These are phyloP conservation scores for Fabriciana adippe DNA, from an alignment of 2,888 invertebrate species.

Conservation along the genomic window DNA sequence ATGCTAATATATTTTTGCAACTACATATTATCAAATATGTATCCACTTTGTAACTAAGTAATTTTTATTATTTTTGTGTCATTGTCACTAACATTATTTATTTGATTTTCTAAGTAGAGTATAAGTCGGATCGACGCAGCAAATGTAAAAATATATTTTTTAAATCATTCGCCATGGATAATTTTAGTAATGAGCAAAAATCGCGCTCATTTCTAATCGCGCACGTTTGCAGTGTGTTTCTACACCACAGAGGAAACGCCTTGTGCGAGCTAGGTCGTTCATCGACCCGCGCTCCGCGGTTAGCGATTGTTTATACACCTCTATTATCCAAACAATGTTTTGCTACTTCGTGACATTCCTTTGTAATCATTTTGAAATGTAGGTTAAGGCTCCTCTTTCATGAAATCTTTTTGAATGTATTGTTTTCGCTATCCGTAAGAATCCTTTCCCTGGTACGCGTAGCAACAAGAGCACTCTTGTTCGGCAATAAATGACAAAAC, in stretches of 20 bases:
- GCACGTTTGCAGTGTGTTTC: conserved; percentile 28
- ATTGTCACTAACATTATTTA: too few species aligned
- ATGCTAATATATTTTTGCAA: too few species aligned
- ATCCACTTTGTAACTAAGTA: too few species aligned
- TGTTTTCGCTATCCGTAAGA: conserved; percentile 43
- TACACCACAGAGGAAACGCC: conserved; percentile 40
- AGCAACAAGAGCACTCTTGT: not conserved
- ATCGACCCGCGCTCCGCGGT: conserved; percentile 62
- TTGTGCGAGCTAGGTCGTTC: conserved; percentile 76
- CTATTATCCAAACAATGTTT: conserved; percentile 74
- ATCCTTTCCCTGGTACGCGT: conserved; percentile 6
- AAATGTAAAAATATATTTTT: not conserved
- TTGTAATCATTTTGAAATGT: conserved; percentile 73
- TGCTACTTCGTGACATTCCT: conserved; percentile 79
- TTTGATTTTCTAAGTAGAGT: too few species aligned
- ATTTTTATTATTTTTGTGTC: too few species aligned
- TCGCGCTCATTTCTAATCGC: conserved; percentile 28
- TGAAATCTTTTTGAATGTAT: conserved; percentile 48
- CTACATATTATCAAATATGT: too few species aligned
- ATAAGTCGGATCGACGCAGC: too few species aligned
- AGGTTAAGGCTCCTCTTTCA: conserved; percentile 74
- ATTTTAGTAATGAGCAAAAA: conserved; percentile 5
- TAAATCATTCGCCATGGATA: not conserved
- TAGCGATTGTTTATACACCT: conserved; percentile 72
- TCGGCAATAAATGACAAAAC: not conserved